Evolutionary conservation across 2,888 invertebrate species (phyloP).

Genomic region (Heliconius charithonia): DNA sequence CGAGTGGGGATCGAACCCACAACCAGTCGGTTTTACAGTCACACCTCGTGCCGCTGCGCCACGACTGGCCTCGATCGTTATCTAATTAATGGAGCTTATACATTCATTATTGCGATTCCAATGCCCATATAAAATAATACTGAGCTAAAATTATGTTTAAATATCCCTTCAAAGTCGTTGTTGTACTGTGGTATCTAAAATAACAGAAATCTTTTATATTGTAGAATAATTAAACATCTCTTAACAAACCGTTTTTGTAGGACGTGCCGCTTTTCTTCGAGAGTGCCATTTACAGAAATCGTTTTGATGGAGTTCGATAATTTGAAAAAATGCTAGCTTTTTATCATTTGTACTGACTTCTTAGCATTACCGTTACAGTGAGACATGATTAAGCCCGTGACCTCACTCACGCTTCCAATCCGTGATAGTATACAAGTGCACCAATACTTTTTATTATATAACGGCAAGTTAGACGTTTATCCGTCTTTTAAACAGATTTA

Average conservation of each 20-base stretch:
- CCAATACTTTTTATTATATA: slow-evolving; percentile 25
- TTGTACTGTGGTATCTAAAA: background rate
- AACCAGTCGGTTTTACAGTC: too few species aligned
- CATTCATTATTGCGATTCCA: too few species aligned
- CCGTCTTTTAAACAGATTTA: slow-evolving; percentile 16
- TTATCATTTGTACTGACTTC: slow-evolving; percentile 10
- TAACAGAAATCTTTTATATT: background rate
- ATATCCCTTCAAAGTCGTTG: too few species aligned
- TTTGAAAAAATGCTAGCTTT: slow-evolving; percentile 16
- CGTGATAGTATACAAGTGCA: slow-evolving; percentile 29
- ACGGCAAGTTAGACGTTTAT: slow-evolving; percentile 21
- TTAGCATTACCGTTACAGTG: slow-evolving; percentile 6
- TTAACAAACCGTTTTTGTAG: background rate
- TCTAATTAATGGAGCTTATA: too few species aligned
- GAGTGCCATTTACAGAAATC: slow-evolving; percentile 16
- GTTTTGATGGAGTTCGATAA: background rate
- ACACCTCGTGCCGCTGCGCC: too few species aligned
- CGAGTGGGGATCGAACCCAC: too few species aligned
- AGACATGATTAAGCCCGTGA: slow-evolving; percentile 29
- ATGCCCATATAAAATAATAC: background rate
- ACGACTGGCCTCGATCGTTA: too few species aligned
- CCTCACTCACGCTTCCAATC: slow-evolving; percentile 33
- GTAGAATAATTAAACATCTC: background rate
- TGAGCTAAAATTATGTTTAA: background rate
- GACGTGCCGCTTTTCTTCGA: slow-evolving; percentile 17